Conservation (phyloP, 2,888 invertebrate species). For the Meghimatium bilineatum region DNA sequence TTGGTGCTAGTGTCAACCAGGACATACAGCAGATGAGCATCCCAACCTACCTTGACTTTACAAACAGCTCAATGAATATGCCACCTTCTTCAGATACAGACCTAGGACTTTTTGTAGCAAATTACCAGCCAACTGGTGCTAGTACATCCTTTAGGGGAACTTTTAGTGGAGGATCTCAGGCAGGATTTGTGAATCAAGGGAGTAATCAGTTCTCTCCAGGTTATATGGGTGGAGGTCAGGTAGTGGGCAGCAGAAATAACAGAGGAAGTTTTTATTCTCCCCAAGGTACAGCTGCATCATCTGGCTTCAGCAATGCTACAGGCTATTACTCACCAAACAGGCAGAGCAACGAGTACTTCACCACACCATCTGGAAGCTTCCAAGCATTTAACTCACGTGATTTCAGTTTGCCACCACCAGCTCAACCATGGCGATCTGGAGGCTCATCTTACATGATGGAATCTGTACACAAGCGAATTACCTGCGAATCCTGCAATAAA, state of each 20-base stretch:
- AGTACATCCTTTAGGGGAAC: too few species aligned
- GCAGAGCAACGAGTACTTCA: conserved; percentile 24
- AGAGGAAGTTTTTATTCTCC: conserved; percentile 3
- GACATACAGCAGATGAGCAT: neutral
- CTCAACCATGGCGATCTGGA: conserved; percentile 35
- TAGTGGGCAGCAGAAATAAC: neutral
- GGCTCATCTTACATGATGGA: neutral
- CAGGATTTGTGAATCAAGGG: neutral
- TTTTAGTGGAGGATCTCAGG: neutral
- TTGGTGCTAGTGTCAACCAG: conserved; percentile 12
- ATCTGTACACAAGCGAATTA: conserved; percentile 6
- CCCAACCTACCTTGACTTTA: neutral
- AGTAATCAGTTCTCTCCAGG: conserved; percentile 20
- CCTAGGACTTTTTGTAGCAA: neutral
- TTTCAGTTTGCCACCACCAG: conserved; percentile 45
- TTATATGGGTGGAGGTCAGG: neutral
- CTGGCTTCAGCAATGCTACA: conserved; percentile 23
- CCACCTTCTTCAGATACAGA: neutral
- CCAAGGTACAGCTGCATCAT: neutral
- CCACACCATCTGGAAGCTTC: neutral
- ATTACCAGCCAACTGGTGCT: neutral
- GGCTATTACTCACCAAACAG: conserved; percentile 13
- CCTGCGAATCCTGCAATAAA: conserved; percentile 28
- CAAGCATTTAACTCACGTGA: conserved; percentile 38
- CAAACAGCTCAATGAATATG: conserved; percentile 6